Conservation (phyloP, 2,113 vertebrate genomes). For the Caretta caretta region DNA sequence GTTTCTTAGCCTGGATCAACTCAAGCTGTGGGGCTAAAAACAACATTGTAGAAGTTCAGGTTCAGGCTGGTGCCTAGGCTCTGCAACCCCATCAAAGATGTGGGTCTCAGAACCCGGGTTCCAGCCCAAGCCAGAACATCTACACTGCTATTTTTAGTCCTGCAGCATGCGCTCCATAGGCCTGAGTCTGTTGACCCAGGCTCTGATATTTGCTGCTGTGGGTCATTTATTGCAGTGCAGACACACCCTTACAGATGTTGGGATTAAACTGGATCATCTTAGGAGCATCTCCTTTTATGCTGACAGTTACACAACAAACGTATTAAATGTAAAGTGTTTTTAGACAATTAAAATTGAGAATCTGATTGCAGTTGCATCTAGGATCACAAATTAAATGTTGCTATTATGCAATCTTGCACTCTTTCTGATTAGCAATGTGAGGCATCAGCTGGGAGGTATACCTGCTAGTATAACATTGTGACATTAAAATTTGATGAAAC, state of each 20-base stretch:
- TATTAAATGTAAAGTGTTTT: neutral
- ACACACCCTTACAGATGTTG: neutral
- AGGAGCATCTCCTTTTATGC: neutral
- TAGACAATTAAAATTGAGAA: neutral
- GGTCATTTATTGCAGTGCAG: too few species aligned
- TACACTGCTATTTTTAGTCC: too few species aligned
- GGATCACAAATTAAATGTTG: neutral
- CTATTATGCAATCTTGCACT: neutral
- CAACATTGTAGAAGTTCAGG: neutral
- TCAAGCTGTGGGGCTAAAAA: neutral
- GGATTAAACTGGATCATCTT: neutral
- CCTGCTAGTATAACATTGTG: neutral
- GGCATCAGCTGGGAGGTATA: conserved; percentile 19
- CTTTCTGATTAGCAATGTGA: neutral
- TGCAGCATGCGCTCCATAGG: too few species aligned
- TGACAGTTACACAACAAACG: neutral
- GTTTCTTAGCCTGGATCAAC: neutral
- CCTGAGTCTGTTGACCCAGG: too few species aligned
- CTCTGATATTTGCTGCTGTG: too few species aligned
- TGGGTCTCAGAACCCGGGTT: too few species aligned
- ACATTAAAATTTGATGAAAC: neutral
- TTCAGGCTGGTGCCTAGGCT: neutral
- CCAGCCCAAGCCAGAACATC: too few species aligned
- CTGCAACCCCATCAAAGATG: too few species aligned
- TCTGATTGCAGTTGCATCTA: neutral